These are phyloP conservation scores for Taeniopygia guttata DNA, from an alignment of 2,797 vertebrate genomes.

Conservation along the genomic window DNA sequence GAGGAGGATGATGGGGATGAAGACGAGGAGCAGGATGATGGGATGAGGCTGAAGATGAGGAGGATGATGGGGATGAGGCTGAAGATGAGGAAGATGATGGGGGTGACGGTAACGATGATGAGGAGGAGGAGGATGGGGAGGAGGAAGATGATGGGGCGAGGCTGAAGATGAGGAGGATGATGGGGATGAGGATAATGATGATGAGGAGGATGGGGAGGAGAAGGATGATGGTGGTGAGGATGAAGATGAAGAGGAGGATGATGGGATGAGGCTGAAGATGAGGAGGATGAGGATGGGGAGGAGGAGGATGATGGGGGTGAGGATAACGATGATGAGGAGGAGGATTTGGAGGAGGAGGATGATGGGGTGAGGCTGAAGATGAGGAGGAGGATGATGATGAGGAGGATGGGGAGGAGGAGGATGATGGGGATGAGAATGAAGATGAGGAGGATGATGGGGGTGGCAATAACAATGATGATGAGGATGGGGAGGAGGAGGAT, in stretches of 20 bases:
- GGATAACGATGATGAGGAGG: too few species aligned
- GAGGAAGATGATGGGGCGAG: too few species aligned
- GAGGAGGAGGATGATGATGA: not conserved
- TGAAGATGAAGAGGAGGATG: rapidly evolving
- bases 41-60: not conserved
- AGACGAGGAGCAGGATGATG: too few species aligned
- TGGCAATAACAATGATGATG: too few species aligned
- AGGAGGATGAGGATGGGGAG: too few species aligned
- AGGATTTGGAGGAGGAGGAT: too few species aligned
- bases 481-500: not conserved
- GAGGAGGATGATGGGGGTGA: not conserved
- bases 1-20: too few species aligned
- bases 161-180: not conserved
- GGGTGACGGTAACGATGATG: not conserved
- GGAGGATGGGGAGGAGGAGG: rapidly evolving
- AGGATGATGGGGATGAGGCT: too few species aligned
- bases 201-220: too few species aligned
- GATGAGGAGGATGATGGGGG: rapidly evolving
- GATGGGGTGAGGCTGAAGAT: too few species aligned
- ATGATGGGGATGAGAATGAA: rapidly evolving
- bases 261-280: not conserved
- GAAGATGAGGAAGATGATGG: too few species aligned
- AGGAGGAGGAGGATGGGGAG: rapidly evolving
- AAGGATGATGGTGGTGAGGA: not conserved
- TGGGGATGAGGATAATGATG: too few species aligned